These are phyloP conservation scores for Lordiphosa andalusiaca DNA, from an alignment of 2,888 invertebrate genomes.

Conservation along the genomic window DNA sequence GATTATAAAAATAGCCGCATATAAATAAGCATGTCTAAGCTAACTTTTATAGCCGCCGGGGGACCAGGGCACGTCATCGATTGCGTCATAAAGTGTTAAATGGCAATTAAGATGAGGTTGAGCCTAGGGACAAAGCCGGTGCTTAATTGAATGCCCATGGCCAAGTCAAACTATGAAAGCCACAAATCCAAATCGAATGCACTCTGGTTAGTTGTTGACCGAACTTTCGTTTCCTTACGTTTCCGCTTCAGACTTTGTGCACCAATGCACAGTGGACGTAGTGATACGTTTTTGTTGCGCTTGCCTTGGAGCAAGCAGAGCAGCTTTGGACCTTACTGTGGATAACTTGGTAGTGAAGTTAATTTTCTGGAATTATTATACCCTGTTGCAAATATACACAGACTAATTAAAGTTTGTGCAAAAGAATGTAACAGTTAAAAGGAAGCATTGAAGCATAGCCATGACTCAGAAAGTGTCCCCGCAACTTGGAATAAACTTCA, in stretches of 20 bases:
- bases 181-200: conserved; percentile 56
- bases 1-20: conserved; percentile 31
- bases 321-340: too few species aligned
- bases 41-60: conserved; percentile 3
- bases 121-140: conserved; percentile 1
- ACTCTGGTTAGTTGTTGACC: conserved; percentile 63
- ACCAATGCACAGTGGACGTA: conserved; percentile 22
- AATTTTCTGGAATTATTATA: too few species aligned
- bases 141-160: conserved; percentile 18
- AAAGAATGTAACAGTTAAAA: too few species aligned
- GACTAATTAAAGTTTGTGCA: too few species aligned
- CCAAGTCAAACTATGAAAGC: conserved; percentile 23
- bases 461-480: too few species aligned
- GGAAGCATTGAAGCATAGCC: too few species aligned
- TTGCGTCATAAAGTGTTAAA: conserved; percentile 41
- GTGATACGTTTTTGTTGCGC: too few species aligned
- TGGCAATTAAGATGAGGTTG: conserved; percentile 37
- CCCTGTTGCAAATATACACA: too few species aligned
- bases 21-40: conserved; percentile 14
- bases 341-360: too few species aligned
- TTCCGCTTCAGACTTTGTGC: conserved; percentile 14
- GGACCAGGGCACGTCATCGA: neutral
- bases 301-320: too few species aligned
- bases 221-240: conserved; percentile 24
- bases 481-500: too few species aligned